Conservation (phyloP, 2,888 invertebrate species). For the Mactromeris polynyma region DNA sequence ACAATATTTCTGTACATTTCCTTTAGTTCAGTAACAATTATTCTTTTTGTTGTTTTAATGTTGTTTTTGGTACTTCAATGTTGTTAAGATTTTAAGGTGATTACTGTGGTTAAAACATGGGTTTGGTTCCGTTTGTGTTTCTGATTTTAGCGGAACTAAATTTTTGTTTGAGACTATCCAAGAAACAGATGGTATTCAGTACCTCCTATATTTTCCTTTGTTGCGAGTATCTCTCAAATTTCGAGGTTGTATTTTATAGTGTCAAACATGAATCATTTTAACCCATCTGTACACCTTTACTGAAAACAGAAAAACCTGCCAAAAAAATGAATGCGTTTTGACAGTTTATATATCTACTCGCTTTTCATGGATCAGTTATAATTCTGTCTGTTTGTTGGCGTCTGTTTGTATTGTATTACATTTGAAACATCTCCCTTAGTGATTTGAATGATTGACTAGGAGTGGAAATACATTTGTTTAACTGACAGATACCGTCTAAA, state of each 20-base stretch:
- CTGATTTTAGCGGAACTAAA: background rate
- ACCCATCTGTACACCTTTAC: background rate
- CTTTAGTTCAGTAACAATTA: too few relatives aligned
- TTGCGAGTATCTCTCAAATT: background rate
- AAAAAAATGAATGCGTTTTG: background rate
- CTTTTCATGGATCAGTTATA: background rate
- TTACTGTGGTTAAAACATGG: too few relatives aligned
- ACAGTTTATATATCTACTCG: background rate
- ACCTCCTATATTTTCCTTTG: background rate
- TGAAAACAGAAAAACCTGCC: slow-evolving; percentile 1
- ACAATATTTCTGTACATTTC: too few relatives aligned
- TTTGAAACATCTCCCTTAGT: background rate
- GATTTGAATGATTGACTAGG: background rate
- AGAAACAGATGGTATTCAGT: background rate
- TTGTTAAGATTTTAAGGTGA: too few relatives aligned
- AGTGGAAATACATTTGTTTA: slow-evolving; percentile 21
- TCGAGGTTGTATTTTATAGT: background rate
- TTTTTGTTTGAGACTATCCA: background rate
- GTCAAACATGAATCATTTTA: background rate
- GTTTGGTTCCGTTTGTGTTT: background rate
- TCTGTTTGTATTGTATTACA: background rate
- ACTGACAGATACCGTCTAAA: slow-evolving; percentile 22
- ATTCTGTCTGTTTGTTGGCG: background rate
- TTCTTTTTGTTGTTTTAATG: too few relatives aligned
- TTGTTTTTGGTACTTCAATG: too few relatives aligned